Evolutionary conservation across 2,113 vertebrate species (phyloP), one percentile per base, ranked within the genome.

Genomic region (Ailuropoda melanoleuca): DNA sequence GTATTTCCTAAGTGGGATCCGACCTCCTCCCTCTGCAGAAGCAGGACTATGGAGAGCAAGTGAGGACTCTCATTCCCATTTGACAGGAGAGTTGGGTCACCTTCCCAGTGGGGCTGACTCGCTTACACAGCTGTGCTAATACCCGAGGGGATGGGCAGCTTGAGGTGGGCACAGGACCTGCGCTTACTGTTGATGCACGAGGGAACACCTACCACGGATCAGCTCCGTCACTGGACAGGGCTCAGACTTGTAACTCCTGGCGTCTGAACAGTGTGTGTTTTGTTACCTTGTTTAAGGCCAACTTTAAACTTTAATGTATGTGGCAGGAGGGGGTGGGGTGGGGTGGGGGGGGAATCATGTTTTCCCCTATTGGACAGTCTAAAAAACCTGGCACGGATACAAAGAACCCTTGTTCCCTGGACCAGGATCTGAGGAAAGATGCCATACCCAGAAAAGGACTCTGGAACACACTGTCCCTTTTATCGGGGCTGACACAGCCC

Each of bases 401-500:
- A 95, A 93, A 66, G 53, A 64, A 37, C n/a, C 43, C 72, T 97
- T 97, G 88, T 93, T 89, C 83, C 62, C 66, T 83, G 82, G 86
- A 58, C 75, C 70, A 50, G 82, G 24, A 80, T 64, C 78, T 89
- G 50, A 97, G 74, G 66, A 66, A 95, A 62, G 43, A 34, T 39
- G 85, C 5, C n/a, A 92, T 46, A 18, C 8, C 50, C n/a, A 13
- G 48, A 39, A 86, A 15, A 90, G 75, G 77, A 60, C 62, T 70
- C 31, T 56, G 21, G 66, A 89, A 88, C 60, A 74, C 95, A 87
- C 55, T 34, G 55, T 29, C 19, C 53, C 78, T 96, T 90, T 91
- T 21, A 56, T 34, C n/a, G 60, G 84, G 11, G 12, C 3, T 24
- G 58, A 48, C 17, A 53, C 24, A 82, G 18, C 6, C 31, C 72